A percentile compares a stretch with the other conserved stretches of the same genome.
These are phyloP conservation scores for Limulus polyphemus DNA, from an alignment of 2,888 invertebrate genomes.

Conservation along the genomic window DNA sequence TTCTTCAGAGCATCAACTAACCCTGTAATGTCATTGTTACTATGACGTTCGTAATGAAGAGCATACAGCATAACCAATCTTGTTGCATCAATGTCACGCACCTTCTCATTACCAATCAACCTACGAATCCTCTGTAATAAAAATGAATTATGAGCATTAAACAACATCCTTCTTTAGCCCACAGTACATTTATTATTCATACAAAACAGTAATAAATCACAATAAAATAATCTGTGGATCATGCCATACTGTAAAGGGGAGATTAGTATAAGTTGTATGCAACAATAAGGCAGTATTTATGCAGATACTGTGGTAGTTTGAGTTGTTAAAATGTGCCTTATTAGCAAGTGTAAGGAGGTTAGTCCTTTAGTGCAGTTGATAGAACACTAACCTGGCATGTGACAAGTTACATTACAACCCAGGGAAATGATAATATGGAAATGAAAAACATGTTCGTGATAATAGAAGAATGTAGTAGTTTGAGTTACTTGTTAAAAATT, in stretches of 20 bases:
- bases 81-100: conserved; percentile 64
- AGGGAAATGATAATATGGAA: too few relatives aligned
- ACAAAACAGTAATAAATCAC: conserved; percentile 16
- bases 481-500: too few relatives aligned
- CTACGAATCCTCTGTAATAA: conserved; percentile 54
- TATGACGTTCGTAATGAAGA: conserved; percentile 79
- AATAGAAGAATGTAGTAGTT: too few relatives aligned
- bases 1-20: conserved; percentile 60
- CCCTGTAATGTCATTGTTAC: conserved; percentile 64
- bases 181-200: not conserved
- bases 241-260: not conserved
- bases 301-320: too few relatives aligned
- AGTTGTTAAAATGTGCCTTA: too few relatives aligned
- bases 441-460: too few relatives aligned
- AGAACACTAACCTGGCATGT: too few relatives aligned
- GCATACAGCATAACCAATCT: conserved; percentile 86
- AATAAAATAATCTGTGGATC: not conserved
- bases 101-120: conserved; percentile 58
- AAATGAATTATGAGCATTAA: conserved; percentile 33
- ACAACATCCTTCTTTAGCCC: too few relatives aligned
- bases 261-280: not conserved
- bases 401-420: too few relatives aligned
- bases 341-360: too few relatives aligned
- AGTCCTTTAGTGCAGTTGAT: too few relatives aligned
- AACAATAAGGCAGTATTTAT: too few relatives aligned